Evolutionary conservation across 2,113 vertebrate species (phyloP).

Genomic region (Saccopteryx leptura): DNA sequence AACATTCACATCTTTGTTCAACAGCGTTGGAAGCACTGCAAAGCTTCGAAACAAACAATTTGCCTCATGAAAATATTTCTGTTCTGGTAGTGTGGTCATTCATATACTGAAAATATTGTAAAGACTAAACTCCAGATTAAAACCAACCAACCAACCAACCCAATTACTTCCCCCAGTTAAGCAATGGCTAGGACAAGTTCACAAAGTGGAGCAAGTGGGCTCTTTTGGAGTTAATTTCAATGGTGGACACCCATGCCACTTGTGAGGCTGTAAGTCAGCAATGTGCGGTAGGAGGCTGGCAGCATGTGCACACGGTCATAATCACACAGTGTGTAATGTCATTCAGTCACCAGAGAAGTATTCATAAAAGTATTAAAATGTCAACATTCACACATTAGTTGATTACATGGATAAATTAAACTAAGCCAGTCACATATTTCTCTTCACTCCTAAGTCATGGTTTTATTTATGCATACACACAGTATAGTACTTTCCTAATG

Average conservation of each 20-base stretch:
- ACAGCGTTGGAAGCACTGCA: slow-evolving; percentile 83
- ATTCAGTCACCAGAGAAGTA: slow-evolving; percentile 81
- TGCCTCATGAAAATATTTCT: slow-evolving; percentile 83
- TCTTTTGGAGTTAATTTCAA: slow-evolving; percentile 34
- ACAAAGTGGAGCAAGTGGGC: slow-evolving; percentile 58
- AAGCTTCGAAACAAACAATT: slow-evolving; percentile 84
- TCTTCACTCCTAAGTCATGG: slow-evolving; percentile 78
- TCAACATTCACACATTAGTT: slow-evolving; percentile 85
- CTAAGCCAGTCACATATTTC: slow-evolving; percentile 80
- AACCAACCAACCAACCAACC: slow-evolving; percentile 47
- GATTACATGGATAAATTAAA: slow-evolving; percentile 89
- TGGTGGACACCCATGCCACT: slow-evolving; percentile 58
- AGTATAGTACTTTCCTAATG: slow-evolving; percentile 85
- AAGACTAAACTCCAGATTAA: slow-evolving; percentile 76
- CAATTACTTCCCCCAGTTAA: slow-evolving; percentile 70
- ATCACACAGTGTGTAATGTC: slow-evolving; percentile 55
- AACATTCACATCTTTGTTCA: slow-evolving; percentile 78
- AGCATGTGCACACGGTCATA: slow-evolving; percentile 60
- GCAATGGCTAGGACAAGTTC: slow-evolving; percentile 66
- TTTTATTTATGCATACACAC: slow-evolving; percentile 83
- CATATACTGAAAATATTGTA: slow-evolving; percentile 79
- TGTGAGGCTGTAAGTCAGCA: background rate
- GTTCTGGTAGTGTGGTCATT: slow-evolving; percentile 80
- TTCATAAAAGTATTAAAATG: slow-evolving; percentile 79
- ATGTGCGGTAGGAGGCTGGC: slow-evolving; percentile 9